Conservation (phyloP, 2,888 invertebrate genomes). For the Aphidoletes aphidimyza region DNA sequence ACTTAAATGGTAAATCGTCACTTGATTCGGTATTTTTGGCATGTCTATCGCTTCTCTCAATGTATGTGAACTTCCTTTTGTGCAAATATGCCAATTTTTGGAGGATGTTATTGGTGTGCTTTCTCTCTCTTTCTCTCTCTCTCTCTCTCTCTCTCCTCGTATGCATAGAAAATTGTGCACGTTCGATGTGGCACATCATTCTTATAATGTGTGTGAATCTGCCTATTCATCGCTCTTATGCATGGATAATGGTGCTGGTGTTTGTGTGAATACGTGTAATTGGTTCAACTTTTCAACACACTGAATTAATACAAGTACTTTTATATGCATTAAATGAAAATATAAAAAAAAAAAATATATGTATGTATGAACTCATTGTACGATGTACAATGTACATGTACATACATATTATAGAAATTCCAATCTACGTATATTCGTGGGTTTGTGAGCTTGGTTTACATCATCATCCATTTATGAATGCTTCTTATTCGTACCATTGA, state of each 20-base stretch:
- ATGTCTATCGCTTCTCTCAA: neutral
- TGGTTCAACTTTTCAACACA: slow-evolving; percentile 46
- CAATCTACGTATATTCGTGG: slow-evolving; percentile 13
- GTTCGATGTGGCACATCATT: slow-evolving; percentile 23
- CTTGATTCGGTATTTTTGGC: neutral
- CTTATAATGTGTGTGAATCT: slow-evolving; percentile 23
- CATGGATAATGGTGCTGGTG: neutral
- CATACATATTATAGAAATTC: neutral
- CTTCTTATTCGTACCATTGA: neutral
- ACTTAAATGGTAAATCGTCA: slow-evolving; percentile 12
- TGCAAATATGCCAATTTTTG: neutral
- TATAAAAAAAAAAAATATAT: neutral
- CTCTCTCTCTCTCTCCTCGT: too few species aligned
- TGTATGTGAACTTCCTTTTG: neutral
- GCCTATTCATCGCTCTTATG: neutral
- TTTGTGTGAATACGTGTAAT: slow-evolving; percentile 28
- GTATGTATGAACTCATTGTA: too few species aligned
- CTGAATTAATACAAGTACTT: slow-evolving; percentile 40
- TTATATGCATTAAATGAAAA: slow-evolving; percentile 36
- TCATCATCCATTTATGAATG: neutral
- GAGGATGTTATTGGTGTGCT: neutral
- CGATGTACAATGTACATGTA: too few species aligned
- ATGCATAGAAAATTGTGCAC: neutral
- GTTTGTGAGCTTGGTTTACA: neutral
- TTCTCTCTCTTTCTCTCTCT: too few species aligned